Percentiles rank a stretch among this genome's conserved stretches.
Conservation (phyloP, 1,140 invertebrate species). For the Danaus plexippus region DNA sequence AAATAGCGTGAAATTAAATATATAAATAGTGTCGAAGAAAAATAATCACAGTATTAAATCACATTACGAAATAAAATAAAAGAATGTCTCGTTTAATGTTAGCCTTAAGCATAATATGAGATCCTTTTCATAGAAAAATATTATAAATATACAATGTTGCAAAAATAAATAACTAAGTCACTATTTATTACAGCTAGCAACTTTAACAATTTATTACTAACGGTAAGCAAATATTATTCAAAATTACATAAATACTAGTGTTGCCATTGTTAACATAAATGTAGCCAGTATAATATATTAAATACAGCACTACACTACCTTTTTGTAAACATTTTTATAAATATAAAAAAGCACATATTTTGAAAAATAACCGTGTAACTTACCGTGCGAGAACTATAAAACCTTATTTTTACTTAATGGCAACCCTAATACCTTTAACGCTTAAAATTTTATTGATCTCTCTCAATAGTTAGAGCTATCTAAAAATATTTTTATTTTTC, state of each 20-base stretch:
- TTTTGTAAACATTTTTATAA: slow-evolving; percentile 34
- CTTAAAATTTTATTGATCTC: slow-evolving; percentile 57
- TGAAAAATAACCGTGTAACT: slow-evolving; percentile 31
- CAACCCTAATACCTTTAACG: slow-evolving; percentile 41
- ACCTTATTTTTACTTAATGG: slow-evolving; percentile 28
- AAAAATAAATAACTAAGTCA: slow-evolving; percentile 58
- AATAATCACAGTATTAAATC: slow-evolving; percentile 58
- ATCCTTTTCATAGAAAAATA: slow-evolving; percentile 53
- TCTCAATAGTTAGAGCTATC: slow-evolving; percentile 50
- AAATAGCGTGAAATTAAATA: slow-evolving; percentile 16
- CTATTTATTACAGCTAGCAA: slow-evolving; percentile 55
- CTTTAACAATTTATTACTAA: slow-evolving; percentile 59
- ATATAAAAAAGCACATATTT: slow-evolving; percentile 54
- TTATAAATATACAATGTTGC: slow-evolving; percentile 46
- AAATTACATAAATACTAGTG: slow-evolving; percentile 33
- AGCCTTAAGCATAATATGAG: slow-evolving; percentile 40
- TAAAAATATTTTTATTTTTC: slow-evolving; percentile 19
- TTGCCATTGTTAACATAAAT: slow-evolving; percentile 37
- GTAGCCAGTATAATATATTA: slow-evolving; percentile 10
- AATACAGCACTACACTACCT: slow-evolving; percentile 19
- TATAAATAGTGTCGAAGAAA: slow-evolving; percentile 33
- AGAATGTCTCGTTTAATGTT: slow-evolving; percentile 17
- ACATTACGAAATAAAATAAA: slow-evolving; percentile 35
- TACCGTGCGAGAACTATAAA: slow-evolving; percentile 25
- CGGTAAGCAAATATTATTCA: slow-evolving; percentile 59